phyloP scores from a whole-genome alignment of 2,888 invertebrate genomes.

The Hirtodrosophila trivittata region DNA sequence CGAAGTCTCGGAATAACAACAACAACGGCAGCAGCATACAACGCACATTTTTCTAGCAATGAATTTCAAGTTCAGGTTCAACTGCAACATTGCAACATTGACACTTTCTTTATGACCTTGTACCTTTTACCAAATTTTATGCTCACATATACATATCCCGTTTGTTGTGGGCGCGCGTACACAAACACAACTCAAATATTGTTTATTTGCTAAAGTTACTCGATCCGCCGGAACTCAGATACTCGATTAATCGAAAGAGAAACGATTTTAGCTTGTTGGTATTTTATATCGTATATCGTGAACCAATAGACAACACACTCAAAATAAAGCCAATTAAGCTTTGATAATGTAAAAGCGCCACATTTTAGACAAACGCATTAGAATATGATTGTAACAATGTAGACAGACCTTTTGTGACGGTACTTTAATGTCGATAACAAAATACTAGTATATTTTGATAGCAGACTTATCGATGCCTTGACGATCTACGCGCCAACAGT shows the following conservation, averaged over 20 bases:
- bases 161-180: constrained; percentile 29
- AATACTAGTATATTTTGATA: no score
- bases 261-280: not conserved
- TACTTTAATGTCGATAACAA: no score
- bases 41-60: constrained; percentile 37
- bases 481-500: no score
- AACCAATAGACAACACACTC: not conserved
- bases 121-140: constrained; percentile 44
- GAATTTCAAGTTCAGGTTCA: constrained; percentile 65
- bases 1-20: constrained; percentile 39
- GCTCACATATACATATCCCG: constrained; percentile 10
- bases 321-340: no score
- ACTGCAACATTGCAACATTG: constrained; percentile 33
- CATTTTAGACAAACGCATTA: no score
- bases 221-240: constrained; percentile 19
- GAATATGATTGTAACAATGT: no score
- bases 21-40: constrained; percentile 16
- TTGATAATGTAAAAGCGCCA: no score
- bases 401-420: no score
- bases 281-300: constrained; percentile 11
- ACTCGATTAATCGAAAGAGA: constrained; percentile 27
- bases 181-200: constrained; percentile 35
- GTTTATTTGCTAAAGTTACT: constrained; percentile 45
- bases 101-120: constrained; percentile 35
- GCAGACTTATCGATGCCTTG: no score